Base-by-base conservation (phyloP, 1,140 invertebrate genomes). In the Drosophila albomicans region DNA sequence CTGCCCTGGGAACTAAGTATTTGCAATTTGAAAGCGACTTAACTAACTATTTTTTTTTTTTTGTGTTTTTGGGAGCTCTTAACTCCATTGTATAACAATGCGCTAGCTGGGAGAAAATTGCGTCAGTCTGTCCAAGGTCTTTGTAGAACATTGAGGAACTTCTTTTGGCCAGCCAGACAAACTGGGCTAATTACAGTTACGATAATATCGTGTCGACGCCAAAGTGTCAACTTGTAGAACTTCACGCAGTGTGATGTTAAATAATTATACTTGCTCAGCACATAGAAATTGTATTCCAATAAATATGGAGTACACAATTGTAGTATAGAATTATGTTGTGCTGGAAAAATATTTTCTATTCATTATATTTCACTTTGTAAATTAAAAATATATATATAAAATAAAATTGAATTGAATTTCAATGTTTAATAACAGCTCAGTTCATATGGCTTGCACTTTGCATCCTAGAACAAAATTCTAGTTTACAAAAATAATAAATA, bases 1-100 rank as follows among this genome's bases (percentile, higher is more conserved):
- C 79, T 86, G 82, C 56, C 62, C 79, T 86, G 82, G 79, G 82
- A 86, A 86, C 52, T 76, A 82, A 86, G 45, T 79, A 74, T 67
- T 76, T 43, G 81, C 77, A 71, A 82, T 79, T 82, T 79, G 35
- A 68, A 79, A 54, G 64, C 62, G 78, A 76, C 72, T 78, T 80
- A 80, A 38, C 72, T 38, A 56, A 35, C 41, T 54, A 13, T 58
- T 15, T 41, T 25, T 25, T 20, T 20, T 20, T 20, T 20, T 3
- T 3, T 25, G 15, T 16, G 15, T 25, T 25, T 25, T 25, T 25
- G 3, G 28, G n/a, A 20, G 43, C 63, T 45, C 11, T 32, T 7
- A 8, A 48, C 46, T 38, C 48, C 43, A 57, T 66, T 57, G 61
- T 65, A 49, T 11, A 48, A 52, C 56, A 54, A 69, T 74, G 51